A percentile compares a stretch with the other conserved stretches of the same genome.
These are phyloP conservation scores for Hafferia zeledoni DNA, from an alignment of 2,797 vertebrate genomes.

Conservation along the genomic window DNA sequence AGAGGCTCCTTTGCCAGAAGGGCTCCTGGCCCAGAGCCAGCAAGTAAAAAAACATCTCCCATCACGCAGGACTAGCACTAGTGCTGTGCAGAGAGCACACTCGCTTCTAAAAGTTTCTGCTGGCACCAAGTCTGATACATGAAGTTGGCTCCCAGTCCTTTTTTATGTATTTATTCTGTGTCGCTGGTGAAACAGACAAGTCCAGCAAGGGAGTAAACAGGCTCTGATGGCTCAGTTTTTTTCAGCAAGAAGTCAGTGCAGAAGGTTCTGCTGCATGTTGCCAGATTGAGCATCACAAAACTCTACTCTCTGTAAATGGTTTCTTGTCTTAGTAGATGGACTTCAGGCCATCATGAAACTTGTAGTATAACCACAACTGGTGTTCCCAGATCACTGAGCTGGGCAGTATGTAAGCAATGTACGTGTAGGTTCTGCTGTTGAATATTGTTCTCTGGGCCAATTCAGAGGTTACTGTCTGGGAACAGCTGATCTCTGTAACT, in stretches of 20 bases:
- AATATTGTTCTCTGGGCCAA: not conserved
- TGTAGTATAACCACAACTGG: accelerated
- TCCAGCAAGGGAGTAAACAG: not conserved
- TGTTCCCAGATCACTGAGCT: not conserved
- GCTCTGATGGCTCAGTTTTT: not conserved
- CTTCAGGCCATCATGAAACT: not conserved
- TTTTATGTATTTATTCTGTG: not conserved
- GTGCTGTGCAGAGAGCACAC: not conserved
- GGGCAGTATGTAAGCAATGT: not conserved
- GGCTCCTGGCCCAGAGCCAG: not conserved
- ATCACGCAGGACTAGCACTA: not conserved
- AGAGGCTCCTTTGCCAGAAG: not conserved
- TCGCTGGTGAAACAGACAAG: not conserved
- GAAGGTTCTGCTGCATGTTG: not conserved
- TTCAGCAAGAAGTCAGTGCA: not conserved
- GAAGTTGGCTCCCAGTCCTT: not conserved
- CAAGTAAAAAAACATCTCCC: not conserved
- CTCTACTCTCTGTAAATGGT: not conserved
- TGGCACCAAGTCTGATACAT: not conserved
- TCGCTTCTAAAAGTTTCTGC: not conserved
- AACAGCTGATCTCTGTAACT: conserved; percentile 41
- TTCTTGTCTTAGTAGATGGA: not conserved
- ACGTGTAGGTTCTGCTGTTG: not conserved
- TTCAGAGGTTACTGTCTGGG: not conserved
- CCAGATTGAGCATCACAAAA: not conserved